A percentile compares a stretch with the other conserved stretches of the same genome.
Conservation (phyloP, 2,113 vertebrate genomes). For the Sialia sialis region DNA sequence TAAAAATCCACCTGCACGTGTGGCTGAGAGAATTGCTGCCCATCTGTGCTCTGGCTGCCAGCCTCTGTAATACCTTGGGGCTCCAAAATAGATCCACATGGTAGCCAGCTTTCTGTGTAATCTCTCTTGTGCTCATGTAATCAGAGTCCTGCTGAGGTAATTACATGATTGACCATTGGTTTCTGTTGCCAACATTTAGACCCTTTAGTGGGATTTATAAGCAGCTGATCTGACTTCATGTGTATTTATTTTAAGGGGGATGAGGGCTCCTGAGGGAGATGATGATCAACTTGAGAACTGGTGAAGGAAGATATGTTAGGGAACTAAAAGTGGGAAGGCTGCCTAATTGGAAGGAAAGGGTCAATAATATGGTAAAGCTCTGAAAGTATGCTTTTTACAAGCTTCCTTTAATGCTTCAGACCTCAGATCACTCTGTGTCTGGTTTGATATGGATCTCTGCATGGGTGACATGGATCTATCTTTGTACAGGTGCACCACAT, state of each 20-base stretch:
- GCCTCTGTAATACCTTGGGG: background rate
- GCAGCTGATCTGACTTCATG: background rate
- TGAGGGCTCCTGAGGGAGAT: background rate
- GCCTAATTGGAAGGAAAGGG: background rate
- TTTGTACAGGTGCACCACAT: background rate
- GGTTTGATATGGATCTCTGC: background rate
- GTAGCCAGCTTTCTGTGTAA: background rate
- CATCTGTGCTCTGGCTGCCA: background rate
- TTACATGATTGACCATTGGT: background rate
- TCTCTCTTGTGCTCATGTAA: background rate
- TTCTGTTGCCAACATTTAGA: background rate
- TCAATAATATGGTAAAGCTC: background rate
- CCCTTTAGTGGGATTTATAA: background rate
- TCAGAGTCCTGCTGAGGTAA: background rate
- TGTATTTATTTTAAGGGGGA: background rate
- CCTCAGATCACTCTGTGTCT: background rate
- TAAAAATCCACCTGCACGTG: background rate
- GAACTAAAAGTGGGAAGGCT: background rate
- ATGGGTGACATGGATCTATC: background rate
- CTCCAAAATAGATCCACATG: background rate
- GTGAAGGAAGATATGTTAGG: background rate
- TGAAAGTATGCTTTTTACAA: background rate
- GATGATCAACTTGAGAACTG: background rate
- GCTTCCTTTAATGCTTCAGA: background rate
- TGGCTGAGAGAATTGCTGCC: background rate